Conservation (phyloP, 1,140 invertebrate species). For the Camponotus floridanus region DNA sequence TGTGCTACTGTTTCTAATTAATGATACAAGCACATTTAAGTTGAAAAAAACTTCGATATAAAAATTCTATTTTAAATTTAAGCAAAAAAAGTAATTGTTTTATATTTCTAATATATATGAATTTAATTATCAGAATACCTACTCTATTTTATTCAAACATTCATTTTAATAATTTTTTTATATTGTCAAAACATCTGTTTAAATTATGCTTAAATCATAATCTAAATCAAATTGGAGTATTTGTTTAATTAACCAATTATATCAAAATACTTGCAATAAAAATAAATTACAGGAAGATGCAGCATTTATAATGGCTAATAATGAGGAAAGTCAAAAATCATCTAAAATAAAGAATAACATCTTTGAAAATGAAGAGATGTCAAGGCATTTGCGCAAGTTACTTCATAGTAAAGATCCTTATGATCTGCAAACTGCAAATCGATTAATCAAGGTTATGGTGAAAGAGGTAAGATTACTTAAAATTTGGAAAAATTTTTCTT, state of each 20-base stretch:
- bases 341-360: conserved; percentile 87
- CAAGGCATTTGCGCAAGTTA: conserved; percentile 93
- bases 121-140: no score
- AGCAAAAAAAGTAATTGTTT: no score
- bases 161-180: neutral
- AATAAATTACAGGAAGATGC: conserved; percentile 73
- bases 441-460: conserved; percentile 98
- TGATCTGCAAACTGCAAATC: conserved; percentile 98
- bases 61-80: neutral
- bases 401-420: conserved; percentile 98
- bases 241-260: neutral
- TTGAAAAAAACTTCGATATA: neutral
- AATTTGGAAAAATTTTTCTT: conserved; percentile 2
- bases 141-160: neutral
- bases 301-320: conserved; percentile 58
- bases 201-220: neutral
- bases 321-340: conserved; percentile 72
- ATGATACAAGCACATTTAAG: no score
- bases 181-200: neutral
- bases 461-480: conserved; percentile 89
- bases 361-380: conserved; percentile 96
- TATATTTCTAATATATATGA: no score
- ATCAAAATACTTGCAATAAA: neutral
- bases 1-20: no score
- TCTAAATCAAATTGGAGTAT: neutral